Conservation (phyloP, 2,888 invertebrate species). For the Aspidapion aeneum region DNA sequence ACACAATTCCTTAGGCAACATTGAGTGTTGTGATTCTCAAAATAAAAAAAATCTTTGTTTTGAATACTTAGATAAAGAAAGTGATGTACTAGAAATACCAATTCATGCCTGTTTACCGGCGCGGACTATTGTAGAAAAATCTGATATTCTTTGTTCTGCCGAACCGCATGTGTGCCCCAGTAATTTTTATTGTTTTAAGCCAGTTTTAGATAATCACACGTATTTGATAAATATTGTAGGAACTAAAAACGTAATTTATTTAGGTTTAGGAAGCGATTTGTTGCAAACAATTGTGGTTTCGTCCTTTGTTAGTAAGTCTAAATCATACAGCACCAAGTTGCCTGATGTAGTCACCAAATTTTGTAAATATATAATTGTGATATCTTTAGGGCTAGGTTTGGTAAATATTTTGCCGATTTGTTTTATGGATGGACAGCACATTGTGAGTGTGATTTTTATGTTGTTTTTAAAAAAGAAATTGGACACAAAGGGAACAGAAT, state of each 20-base stretch:
- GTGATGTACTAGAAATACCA: slow-evolving; percentile 64
- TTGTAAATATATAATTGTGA: slow-evolving; percentile 76
- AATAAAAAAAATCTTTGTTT: slow-evolving; percentile 72
- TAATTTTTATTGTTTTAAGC: slow-evolving; percentile 69
- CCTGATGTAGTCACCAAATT: slow-evolving; percentile 70
- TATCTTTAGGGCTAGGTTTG: slow-evolving; percentile 86
- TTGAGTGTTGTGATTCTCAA: slow-evolving; percentile 75
- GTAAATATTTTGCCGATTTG: slow-evolving; percentile 92
- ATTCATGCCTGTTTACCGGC: slow-evolving; percentile 85
- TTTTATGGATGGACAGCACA: slow-evolving; percentile 90
- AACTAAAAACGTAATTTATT: slow-evolving; percentile 64
- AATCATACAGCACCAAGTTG: slow-evolving; percentile 58
- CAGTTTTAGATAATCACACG: slow-evolving; percentile 75
- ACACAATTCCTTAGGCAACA: slow-evolving; percentile 63
- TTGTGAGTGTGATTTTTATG: slow-evolving; percentile 40
- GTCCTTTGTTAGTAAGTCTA: slow-evolving; percentile 70
- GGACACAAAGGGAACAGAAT: slow-evolving; percentile 59
- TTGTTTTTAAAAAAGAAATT: not conserved
- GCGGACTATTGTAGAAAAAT: slow-evolving; percentile 66
- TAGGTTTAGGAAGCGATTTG: slow-evolving; percentile 76
- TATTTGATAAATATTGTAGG: slow-evolving; percentile 60
- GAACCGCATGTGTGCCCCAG: slow-evolving; percentile 52
- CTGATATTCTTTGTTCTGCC: slow-evolving; percentile 56
- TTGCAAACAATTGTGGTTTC: slow-evolving; percentile 70
- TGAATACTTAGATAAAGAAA: slow-evolving; percentile 71